Base-by-base conservation (phyloP, 2,888 invertebrate species). In the Nesidiocoris tenuis region DNA sequence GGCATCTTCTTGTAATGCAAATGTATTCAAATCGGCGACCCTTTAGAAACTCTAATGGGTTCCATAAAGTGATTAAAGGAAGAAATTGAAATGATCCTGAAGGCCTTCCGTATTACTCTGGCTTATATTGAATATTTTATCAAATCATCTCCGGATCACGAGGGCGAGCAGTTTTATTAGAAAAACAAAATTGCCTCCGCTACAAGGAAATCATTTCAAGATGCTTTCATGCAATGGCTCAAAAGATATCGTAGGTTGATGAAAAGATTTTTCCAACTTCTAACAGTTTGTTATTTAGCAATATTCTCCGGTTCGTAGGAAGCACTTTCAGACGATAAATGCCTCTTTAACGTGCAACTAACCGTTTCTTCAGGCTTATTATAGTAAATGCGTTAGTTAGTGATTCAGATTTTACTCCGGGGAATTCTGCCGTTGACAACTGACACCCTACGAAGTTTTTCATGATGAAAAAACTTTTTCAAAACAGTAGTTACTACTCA, bases 1-100 rank as follows among this genome's bases (percentile, higher is more conserved):
- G 25, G 65, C 39, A 18, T 25, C 39, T 39, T 17, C 65, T 39
- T 65, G 25, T 19, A 65, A 65, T 65, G 65, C 65, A 65, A 65
- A 65, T 65, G 19, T 65, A 65, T 65, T 65, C 39, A 65, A 65
- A 25, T 65, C 39, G 54, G 65, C 25, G 39, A 24, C 24, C 65
- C 39, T 65, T 39, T 65, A 39, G 65, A 24, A 24, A 25, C 39
- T 65, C 54, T 65, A 19, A 65, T 65, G 19, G 65, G 65, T 65
- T 65, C 54, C 19, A 65, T 65, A 65, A 25, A 65, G n/a, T 65
- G 65, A 65, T 39, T 39, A 65, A 39, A 65, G 54, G 39, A 39
- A 25, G 65, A 39, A 65, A 65, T 39, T 65, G 19, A 65, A 65
- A 39, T 65, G 24, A 39, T 65, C 39, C 18, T 39, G 19, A 1